Conservation (phyloP, 1,140 invertebrate genomes). For the Yoshiicerus persimilis region DNA sequence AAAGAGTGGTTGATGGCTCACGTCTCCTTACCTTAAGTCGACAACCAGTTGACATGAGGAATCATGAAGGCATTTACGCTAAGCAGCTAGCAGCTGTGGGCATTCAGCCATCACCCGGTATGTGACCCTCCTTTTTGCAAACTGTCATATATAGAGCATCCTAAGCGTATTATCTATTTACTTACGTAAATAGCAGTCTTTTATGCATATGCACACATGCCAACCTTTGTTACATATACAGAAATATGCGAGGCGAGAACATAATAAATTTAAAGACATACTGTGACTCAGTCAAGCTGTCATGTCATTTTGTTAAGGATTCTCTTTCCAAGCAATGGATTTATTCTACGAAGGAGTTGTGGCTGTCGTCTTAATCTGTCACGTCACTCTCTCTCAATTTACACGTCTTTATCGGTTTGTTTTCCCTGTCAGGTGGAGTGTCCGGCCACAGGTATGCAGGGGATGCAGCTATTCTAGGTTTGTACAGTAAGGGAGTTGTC, state of each 20-base stretch:
- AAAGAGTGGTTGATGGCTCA: slow-evolving; percentile 34
- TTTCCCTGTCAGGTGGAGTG: slow-evolving; percentile 24
- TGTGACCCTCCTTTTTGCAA: not conserved
- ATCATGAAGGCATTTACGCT: slow-evolving; percentile 47
- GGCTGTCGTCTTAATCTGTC: not conserved
- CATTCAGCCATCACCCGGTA: slow-evolving; percentile 47
- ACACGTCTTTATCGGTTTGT: not conserved
- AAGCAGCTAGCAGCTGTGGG: slow-evolving; percentile 45
- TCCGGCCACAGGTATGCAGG: slow-evolving; percentile 39
- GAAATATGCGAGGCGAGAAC: not conserved
- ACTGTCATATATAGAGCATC: not conserved
- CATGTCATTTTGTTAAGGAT: not conserved
- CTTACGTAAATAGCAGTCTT: not conserved
- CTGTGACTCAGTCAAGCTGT: not conserved
- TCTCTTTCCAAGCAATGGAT: not conserved
- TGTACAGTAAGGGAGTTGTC: slow-evolving; percentile 38
- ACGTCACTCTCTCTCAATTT: not conserved
- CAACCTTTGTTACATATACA: not conserved
- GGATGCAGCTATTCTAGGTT: slow-evolving; percentile 41
- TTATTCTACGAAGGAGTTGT: not conserved
- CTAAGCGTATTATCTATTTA: not conserved
- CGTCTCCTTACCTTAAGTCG: slow-evolving; percentile 43
- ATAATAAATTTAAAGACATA: not conserved
- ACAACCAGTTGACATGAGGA: slow-evolving; percentile 40
- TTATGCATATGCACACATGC: not conserved